Conservation (phyloP, 2,888 invertebrate species). For the Dugesia japonica region DNA sequence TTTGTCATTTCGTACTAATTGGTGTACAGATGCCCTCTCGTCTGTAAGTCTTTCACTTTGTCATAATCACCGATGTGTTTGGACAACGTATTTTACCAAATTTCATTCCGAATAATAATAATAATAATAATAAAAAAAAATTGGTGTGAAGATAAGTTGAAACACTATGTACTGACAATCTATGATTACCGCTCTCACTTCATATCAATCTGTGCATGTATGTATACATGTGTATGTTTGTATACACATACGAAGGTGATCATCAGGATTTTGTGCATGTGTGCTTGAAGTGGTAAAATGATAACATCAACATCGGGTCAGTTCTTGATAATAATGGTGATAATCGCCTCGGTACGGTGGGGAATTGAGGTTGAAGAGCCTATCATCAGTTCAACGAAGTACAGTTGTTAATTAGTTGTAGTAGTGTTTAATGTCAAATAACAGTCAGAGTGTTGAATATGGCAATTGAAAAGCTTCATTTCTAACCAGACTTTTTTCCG, state of each 20-base stretch:
- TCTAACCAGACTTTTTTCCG: slow-evolving; percentile 1
- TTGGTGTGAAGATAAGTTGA: neutral
- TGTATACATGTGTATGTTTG: neutral
- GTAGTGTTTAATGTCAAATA: slow-evolving; percentile 16
- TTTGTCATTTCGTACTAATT: slow-evolving; percentile 14
- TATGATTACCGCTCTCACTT: neutral
- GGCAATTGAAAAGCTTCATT: neutral
- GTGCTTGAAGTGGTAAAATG: neutral
- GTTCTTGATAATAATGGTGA: slow-evolving; percentile 20
- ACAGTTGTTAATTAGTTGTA: slow-evolving; percentile 20
- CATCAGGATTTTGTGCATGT: neutral
- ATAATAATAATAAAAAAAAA: too few relatives aligned
- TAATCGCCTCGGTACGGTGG: neutral
- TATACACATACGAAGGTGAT: neutral
- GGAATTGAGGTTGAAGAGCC: neutral
- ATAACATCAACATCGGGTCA: slow-evolving; percentile 20
- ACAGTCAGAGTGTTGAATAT: neutral
- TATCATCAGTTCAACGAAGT: neutral
- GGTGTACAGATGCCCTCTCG: slow-evolving; percentile 14
- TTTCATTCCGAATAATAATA: too few relatives aligned
- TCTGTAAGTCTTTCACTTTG: slow-evolving; percentile 12
- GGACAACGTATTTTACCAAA: neutral
- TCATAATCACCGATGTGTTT: slow-evolving; percentile 1
- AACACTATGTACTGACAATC: neutral
- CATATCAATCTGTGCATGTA: neutral